phyloP scores from a whole-genome alignment of 2,797 vertebrate species.

The Parotocinclus haroldoi region DNA sequence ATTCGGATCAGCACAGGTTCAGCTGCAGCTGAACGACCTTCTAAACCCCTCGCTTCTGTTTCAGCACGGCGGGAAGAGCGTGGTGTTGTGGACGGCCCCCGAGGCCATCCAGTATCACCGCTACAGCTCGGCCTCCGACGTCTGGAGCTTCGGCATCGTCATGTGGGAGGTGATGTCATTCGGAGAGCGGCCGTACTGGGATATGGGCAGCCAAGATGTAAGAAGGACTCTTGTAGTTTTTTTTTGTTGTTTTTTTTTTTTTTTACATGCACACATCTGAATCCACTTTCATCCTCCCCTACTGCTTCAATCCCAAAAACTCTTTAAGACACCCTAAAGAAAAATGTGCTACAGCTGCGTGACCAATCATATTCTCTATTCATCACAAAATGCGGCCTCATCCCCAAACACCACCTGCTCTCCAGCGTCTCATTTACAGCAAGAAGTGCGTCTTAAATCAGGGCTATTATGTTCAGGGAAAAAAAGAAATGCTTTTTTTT shows the following conservation, averaged over 20 bases:
- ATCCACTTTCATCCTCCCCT: slow-evolving; percentile 1
- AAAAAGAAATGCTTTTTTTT: too few relatives aligned
- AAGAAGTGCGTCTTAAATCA: too few relatives aligned
- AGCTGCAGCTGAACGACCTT: neutral
- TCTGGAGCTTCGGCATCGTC: slow-evolving; percentile 94
- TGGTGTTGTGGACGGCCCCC: slow-evolving; percentile 88
- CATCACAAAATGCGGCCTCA: neutral
- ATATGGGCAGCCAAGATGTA: slow-evolving; percentile 96
- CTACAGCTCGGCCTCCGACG: slow-evolving; percentile 89
- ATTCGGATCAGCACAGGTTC: neutral
- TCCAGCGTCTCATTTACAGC: neutral
- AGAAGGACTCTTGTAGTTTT: slow-evolving; percentile 49
- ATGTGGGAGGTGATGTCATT: slow-evolving; percentile 99
- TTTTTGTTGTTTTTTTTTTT: neutral
- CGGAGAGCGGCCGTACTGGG: slow-evolving; percentile 95
- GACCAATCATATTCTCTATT: slow-evolving; percentile 57
- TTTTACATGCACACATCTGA: neutral
- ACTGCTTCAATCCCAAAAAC: neutral
- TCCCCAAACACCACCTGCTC: neutral
- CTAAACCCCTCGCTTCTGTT: neutral
- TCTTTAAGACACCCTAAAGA: slow-evolving; percentile 21
- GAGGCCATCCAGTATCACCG: slow-evolving; percentile 91
- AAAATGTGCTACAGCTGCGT: slow-evolving; percentile 57
- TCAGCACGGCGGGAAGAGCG: slow-evolving; percentile 84
- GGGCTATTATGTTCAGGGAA: too few relatives aligned